These are phyloP conservation scores for Zeus faber DNA, from an alignment of 2,113 vertebrate genomes.

Conservation along the genomic window DNA sequence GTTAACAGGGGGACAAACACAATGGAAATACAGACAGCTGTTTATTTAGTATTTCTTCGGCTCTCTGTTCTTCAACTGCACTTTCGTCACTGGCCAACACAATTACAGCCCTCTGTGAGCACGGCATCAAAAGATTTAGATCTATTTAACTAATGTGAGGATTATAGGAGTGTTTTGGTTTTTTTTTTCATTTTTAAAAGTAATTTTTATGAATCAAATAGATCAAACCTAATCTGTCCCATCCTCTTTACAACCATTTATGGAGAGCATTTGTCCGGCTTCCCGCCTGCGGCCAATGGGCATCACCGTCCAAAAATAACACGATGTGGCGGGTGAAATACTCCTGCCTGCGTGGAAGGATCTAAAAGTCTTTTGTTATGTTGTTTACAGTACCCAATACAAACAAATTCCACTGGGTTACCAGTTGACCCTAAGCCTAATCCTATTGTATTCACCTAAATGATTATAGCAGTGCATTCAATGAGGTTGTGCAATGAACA, in stretches of 20 bases:
- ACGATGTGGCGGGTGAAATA: conserved; percentile 21
- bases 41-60: no score
- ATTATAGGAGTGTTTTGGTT: conserved; percentile 43
- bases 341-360: conserved; percentile 7
- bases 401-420: conserved; percentile 10
- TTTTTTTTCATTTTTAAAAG: conserved; percentile 48
- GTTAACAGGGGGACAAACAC: no score
- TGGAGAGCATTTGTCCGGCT: conserved; percentile 24
- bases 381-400: conserved; percentile 6
- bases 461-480: no score
- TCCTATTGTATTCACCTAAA: no score
- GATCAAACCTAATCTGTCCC: conserved; percentile 49
- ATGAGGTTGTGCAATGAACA: no score
- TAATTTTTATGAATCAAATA: conserved; percentile 55
- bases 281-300: conserved; percentile 30
- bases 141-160: conserved; percentile 46
- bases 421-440: no score
- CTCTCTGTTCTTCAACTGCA: no score
- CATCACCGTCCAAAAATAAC: conserved; percentile 29
- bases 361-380: background rate
- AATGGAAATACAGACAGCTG: no score
- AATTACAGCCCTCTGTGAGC: conserved; percentile 12
- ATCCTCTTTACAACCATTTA: conserved; percentile 44
- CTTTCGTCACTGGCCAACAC: conserved; percentile 4
- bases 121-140: conserved; percentile 45